These are phyloP conservation scores for Oscheius sp. DNA, from an alignment of 2,888 invertebrate species.

Conservation along the genomic window DNA sequence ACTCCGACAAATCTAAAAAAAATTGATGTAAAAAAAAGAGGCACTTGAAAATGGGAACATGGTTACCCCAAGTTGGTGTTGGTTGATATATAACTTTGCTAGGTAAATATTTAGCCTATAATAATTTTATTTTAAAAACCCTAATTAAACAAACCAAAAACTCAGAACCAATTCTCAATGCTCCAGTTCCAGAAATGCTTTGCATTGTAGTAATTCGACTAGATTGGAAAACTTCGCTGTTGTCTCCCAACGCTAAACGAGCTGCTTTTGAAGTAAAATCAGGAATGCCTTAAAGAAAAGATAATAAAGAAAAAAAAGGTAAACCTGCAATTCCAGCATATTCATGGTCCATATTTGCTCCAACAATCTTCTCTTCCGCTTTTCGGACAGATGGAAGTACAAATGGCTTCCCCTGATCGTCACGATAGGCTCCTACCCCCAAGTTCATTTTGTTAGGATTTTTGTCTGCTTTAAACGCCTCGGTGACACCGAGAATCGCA, in stretches of 20 bases:
- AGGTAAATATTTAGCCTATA: slow-evolving; percentile 76
- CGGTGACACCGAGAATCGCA: slow-evolving; percentile 90
- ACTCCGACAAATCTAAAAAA: slow-evolving; percentile 79
- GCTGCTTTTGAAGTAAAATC: slow-evolving; percentile 87
- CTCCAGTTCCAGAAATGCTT: slow-evolving; percentile 92
- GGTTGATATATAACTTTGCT: slow-evolving; percentile 86
- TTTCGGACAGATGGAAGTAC: slow-evolving; percentile 92
- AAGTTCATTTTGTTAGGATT: slow-evolving; percentile 95
- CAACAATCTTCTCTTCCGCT: slow-evolving; percentile 83
- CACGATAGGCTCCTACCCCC: slow-evolving; percentile 84
- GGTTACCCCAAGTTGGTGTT: slow-evolving; percentile 96
- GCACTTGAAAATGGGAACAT: slow-evolving; percentile 88
- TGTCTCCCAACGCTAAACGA: slow-evolving; percentile 83
- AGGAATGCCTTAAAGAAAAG: slow-evolving; percentile 72
- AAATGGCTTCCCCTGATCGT: slow-evolving; percentile 96
- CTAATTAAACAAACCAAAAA: slow-evolving; percentile 77
- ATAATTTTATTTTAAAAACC: not conserved
- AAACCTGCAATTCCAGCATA: slow-evolving; percentile 89
- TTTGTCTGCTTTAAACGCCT: slow-evolving; percentile 84
- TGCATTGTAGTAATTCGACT: slow-evolving; percentile 78
- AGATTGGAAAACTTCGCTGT: slow-evolving; percentile 76
- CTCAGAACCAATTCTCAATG: slow-evolving; percentile 88
- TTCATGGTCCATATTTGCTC: slow-evolving; percentile 85
- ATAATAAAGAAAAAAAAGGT: not conserved
- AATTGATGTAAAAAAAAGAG: slow-evolving; percentile 23